A percentile compares a stretch with the other conserved stretches of the same genome.
Conservation (phyloP, 92 coral and sea anemone genomes). For the Desmophyllum pertusum region DNA sequence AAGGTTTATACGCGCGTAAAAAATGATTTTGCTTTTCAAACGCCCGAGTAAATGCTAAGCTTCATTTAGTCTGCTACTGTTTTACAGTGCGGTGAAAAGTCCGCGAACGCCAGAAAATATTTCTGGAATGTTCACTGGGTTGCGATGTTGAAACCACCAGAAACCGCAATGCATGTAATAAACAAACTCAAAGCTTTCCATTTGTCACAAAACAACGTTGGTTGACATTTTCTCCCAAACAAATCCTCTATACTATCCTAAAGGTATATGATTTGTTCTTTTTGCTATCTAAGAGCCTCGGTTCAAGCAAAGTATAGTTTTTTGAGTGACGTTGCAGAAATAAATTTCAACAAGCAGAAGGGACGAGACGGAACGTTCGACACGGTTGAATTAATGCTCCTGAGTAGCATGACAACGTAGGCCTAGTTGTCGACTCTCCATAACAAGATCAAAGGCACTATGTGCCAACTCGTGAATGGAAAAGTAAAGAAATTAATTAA, state of each 20-base stretch:
- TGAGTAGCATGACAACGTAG: no score
- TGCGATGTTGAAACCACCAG: background rate
- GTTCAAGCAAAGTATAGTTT: background rate
- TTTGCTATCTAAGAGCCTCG: background rate
- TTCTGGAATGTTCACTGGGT: background rate
- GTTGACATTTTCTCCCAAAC: background rate
- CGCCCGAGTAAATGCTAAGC: background rate
- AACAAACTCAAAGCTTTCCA: background rate
- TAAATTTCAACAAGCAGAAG: background rate
- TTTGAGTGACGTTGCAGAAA: background rate
- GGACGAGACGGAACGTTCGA: background rate
- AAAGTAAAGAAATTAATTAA: no score
- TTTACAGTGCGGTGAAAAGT: background rate
- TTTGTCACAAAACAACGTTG: background rate
- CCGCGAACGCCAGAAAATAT: no score
- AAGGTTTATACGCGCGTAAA: background rate
- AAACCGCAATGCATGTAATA: background rate
- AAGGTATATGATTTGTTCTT: background rate
- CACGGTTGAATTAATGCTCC: background rate
- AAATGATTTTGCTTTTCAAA: no score
- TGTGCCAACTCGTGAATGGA: no score
- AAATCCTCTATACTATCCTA: background rate
- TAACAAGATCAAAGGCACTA: no score
- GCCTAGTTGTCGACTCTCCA: no score
- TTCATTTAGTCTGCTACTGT: background rate